These are phyloP conservation scores for Pristis pectinata DNA, from an alignment of 2,797 vertebrate species.

Conservation along the genomic window DNA sequence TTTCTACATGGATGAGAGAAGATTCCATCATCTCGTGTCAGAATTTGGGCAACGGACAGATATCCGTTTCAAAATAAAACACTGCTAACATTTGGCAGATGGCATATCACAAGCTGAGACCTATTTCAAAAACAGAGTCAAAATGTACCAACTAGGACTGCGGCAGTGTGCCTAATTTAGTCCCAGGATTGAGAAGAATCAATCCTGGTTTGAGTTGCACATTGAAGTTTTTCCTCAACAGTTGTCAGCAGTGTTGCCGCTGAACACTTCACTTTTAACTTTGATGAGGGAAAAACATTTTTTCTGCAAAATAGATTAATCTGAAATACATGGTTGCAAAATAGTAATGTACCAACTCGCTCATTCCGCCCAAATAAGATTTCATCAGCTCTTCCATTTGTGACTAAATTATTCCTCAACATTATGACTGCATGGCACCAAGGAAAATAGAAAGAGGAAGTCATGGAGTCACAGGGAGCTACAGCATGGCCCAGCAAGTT, in stretches of 20 bases:
- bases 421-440: neutral
- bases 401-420: neutral
- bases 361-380: constrained; percentile 5
- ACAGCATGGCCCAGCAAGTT: no score
- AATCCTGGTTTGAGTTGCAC: neutral
- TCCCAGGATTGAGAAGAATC: neutral
- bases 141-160: neutral
- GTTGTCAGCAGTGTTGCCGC: neutral
- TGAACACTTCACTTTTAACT: neutral
- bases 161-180: neutral
- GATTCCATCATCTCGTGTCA: neutral
- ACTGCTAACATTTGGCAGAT: neutral
- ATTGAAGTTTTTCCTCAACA: neutral
- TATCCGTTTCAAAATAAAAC: neutral
- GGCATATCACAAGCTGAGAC: neutral
- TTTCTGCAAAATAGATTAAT: constrained; percentile 7
- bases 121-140: neutral
- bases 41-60: neutral
- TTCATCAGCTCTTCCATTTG: neutral
- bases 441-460: neutral
- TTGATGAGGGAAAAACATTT: neutral
- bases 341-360: neutral
- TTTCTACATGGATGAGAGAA: no score
- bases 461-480: no score
- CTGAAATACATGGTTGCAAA: constrained; percentile 7